These are phyloP conservation scores for Trisateles emortualis DNA, from an alignment of 2,888 invertebrate genomes.

Conservation along the genomic window DNA sequence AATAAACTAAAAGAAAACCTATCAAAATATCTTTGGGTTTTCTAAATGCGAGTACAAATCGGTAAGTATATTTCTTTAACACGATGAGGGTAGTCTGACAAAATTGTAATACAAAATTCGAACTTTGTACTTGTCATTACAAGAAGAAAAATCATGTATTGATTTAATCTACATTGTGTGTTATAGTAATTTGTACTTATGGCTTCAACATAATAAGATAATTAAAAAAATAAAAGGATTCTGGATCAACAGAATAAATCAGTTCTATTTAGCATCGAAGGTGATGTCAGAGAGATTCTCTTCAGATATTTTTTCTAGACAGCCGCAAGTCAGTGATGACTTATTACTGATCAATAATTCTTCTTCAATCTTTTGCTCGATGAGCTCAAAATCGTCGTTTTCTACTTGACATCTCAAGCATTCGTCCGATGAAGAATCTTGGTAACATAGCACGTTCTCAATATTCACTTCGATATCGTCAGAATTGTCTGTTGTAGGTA, in stretches of 20 bases:
- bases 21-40: conserved; percentile 74
- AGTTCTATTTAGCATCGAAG: conserved; percentile 63
- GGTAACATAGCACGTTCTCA: conserved; percentile 75
- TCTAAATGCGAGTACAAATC: conserved; percentile 64
- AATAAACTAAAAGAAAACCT: conserved; percentile 58
- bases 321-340: conserved; percentile 59
- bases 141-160: conserved; percentile 2
- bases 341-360: conserved; percentile 60
- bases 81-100: conserved; percentile 32
- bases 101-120: conserved; percentile 33
- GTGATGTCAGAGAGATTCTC: conserved; percentile 71
- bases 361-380: conserved; percentile 75
- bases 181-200: conserved; percentile 50
- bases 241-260: conserved; percentile 49
- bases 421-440: conserved; percentile 81
- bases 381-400: conserved; percentile 72
- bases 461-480: conserved; percentile 77
- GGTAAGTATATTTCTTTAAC: conserved; percentile 43
- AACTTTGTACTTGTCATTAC: conserved; percentile 38
- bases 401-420: conserved; percentile 70
- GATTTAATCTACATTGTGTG: conserved; percentile 5
- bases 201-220: conserved; percentile 38
- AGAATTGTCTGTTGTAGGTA: conserved; percentile 54
- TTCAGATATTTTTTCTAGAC: conserved; percentile 78
- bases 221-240: conserved; percentile 38